These are phyloP conservation scores for Oscheius sp. DNA, from an alignment of 1,140 invertebrate genomes.

Conservation along the genomic window DNA sequence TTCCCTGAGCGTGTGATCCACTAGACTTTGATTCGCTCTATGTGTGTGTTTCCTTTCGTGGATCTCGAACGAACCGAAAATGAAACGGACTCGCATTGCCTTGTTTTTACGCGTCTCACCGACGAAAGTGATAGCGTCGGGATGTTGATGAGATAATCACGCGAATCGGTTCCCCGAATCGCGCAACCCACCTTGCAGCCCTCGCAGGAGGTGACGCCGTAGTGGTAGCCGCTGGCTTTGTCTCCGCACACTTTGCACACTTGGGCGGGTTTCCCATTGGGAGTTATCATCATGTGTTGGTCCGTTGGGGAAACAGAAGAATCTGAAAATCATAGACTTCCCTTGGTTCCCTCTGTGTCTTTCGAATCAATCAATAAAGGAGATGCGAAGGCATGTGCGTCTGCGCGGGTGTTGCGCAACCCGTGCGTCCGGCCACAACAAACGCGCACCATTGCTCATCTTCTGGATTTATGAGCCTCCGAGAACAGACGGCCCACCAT, in stretches of 20 bases:
- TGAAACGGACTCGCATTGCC: slow-evolving; percentile 10
- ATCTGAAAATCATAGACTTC: slow-evolving; percentile 1
- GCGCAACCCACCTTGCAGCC: slow-evolving; percentile 66
- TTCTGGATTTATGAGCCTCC: neutral
- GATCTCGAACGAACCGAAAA: slow-evolving; percentile 8
- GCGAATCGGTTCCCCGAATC: neutral
- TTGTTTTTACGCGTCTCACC: slow-evolving; percentile 1
- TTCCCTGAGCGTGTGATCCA: neutral
- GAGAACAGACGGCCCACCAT: neutral
- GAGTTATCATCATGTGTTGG: neutral
- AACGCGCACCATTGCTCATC: slow-evolving; percentile 10
- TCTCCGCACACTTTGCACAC: slow-evolving; percentile 70
- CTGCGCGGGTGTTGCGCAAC: slow-evolving; percentile 6
- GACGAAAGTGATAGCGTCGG: neutral
- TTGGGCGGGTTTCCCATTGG: neutral
- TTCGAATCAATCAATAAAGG: too few relatives aligned
- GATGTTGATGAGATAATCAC: slow-evolving; percentile 20
- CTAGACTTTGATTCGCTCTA: neutral
- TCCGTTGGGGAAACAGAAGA: neutral
- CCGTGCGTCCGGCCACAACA: slow-evolving; percentile 1
- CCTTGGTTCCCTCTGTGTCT: too few relatives aligned
- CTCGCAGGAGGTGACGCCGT: slow-evolving; percentile 70
- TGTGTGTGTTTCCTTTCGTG: neutral
- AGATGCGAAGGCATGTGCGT: too few relatives aligned
- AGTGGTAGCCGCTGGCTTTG: slow-evolving; percentile 70